Percentiles rank a stretch among this genome's conserved stretches.
phyloP scores from a whole-genome alignment of 1,140 invertebrate species.

The Drosophila baimaii region DNA sequence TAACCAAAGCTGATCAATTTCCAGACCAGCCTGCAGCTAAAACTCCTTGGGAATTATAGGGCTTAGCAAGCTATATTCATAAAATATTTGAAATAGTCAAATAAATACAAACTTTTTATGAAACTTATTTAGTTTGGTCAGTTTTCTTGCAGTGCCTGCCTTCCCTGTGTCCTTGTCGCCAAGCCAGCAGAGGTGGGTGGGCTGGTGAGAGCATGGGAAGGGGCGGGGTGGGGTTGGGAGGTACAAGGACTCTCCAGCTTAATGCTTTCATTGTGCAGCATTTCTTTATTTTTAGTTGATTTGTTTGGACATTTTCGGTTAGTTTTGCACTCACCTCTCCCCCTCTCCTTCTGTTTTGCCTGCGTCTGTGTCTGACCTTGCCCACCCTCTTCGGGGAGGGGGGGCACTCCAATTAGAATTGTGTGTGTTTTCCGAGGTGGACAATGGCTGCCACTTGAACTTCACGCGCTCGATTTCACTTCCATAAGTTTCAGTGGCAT shows the following conservation, averaged over 20 bases:
- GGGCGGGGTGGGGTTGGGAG: too few relatives aligned
- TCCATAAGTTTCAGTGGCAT: constrained; percentile 61
- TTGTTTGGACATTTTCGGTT: constrained; percentile 71
- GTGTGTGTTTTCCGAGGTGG: constrained; percentile 46
- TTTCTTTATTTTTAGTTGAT: constrained; percentile 74
- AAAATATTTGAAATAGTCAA: too few relatives aligned
- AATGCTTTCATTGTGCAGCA: constrained; percentile 78
- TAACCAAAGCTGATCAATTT: background rate
- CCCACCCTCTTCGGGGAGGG: constrained; percentile 2
- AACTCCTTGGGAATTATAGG: too few relatives aligned
- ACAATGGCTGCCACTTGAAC: constrained; percentile 66
- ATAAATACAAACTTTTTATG: too few relatives aligned
- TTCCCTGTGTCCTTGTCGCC: constrained; percentile 10
- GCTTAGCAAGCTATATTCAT: too few relatives aligned
- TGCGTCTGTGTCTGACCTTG: constrained; percentile 57
- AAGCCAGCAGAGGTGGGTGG: background rate
- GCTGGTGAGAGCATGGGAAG: background rate
- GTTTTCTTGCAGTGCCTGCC: constrained; percentile 8
- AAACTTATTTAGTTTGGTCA: background rate
- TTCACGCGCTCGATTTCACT: constrained; percentile 77
- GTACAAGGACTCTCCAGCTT: constrained; percentile 35
- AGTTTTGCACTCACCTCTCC: constrained; percentile 23
- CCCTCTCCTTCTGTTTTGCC: background rate
- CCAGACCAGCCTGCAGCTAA: too few relatives aligned
- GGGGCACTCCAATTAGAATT: constrained; percentile 61